Base-by-base conservation (phyloP, 2,797 vertebrate genomes). In the Urosaurus nigricauda region DNA sequence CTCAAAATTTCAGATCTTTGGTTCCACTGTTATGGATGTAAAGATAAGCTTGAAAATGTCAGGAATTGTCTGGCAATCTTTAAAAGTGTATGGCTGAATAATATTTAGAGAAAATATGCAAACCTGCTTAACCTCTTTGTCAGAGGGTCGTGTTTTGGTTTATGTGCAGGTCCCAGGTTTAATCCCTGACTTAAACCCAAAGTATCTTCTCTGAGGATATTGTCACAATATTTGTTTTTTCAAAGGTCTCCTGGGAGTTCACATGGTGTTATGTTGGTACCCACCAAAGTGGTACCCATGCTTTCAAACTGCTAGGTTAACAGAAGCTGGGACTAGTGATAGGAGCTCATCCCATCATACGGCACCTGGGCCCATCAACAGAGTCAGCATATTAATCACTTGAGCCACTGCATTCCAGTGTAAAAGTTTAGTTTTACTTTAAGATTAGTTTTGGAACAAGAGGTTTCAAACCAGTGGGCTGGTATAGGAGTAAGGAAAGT, bases 181-280 rank as follows among this genome's bases (percentile, higher is more conserved):
- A 51, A 51, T 51, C 47, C 47, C 47, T 51, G 85, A 71, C 43
- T 87, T 84, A 89, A 92, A 85, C 63, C 87, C 51, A 79, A n/a
- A 92, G 85, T 56, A 95, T 79, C 68, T 91, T 90, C 56, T 71
- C 73, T 89, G 85, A 83, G 73, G 7, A 56, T 24, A 37, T 68
- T 14, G 35, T 84, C 74, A 68, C 29, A 79, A 84, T 68, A 79
- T 78, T 75, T 77, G 47, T 84, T 58, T 35, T n/a, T 32, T 19
- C 17, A 84, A 88, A 88, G 17, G 14, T 71, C 47, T 70, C 80
- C 68, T 40, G 17, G 60, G 16, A 84, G 8, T 26, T 71, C 82
- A 71, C 19, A 16, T 58, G 75, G 32, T 79, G n/a, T 53, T 84
- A 71, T 53, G 51, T 1, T 68, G 19, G 35, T 3, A 90, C 43